A percentile compares a stretch with the other conserved stretches of the same genome.
Conservation (phyloP, 2,113 vertebrate species). For the Helogale parvula region DNA sequence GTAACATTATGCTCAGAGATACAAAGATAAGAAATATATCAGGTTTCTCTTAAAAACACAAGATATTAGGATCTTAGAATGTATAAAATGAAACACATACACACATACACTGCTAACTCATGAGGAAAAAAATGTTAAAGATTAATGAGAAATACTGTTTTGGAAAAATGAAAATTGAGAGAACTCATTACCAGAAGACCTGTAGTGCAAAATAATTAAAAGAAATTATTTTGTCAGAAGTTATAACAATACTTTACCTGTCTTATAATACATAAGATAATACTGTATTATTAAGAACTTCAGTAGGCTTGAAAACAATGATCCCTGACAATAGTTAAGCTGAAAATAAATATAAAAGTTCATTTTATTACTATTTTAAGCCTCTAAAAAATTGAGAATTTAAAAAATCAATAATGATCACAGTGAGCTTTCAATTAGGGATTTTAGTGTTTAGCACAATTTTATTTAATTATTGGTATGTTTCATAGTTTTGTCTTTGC, state of each 20-base stretch:
- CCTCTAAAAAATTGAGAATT: not conserved
- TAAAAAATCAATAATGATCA: not conserved
- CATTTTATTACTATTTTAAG: not conserved
- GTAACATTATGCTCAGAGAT: not conserved
- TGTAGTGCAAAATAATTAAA: not conserved
- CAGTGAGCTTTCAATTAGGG: not conserved
- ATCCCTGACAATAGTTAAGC: not conserved
- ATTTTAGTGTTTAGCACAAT: not conserved
- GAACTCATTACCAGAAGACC: not conserved
- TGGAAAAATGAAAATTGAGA: not conserved
- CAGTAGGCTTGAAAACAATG: not conserved
- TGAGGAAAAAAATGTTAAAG: not conserved
- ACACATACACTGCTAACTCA: not conserved
- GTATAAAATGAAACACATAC: not conserved
- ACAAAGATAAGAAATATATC: not conserved
- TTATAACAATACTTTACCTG: not conserved
- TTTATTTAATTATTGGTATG: not conserved
- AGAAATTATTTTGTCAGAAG: not conserved
- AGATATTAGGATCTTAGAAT: not conserved
- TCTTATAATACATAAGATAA: not conserved
- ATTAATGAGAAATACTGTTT: not conserved
- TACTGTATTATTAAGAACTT: not conserved
- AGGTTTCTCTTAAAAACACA: not conserved
- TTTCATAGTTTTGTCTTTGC: not conserved
- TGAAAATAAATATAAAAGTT: not conserved